Percentiles rank a stretch among this genome's conserved stretches.
Conservation (phyloP, 2,797 vertebrate species). For the Discoglossus pictus region DNA sequence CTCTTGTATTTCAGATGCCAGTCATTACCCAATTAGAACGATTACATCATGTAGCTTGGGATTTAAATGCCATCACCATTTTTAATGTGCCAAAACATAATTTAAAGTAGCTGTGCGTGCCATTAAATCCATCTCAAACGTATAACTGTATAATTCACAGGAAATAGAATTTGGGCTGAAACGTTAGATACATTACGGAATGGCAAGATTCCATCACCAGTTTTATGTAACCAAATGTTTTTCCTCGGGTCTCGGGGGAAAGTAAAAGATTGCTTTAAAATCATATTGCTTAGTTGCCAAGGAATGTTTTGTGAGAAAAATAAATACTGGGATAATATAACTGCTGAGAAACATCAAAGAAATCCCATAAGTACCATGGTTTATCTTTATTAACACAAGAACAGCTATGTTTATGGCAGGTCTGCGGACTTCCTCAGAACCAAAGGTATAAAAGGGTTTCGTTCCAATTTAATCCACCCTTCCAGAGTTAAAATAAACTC, state of each 20-base stretch:
- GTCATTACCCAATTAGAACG: too few relatives aligned
- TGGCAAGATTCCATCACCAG: conserved; percentile 33
- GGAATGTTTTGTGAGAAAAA: conserved; percentile 51
- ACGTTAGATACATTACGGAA: conserved; percentile 21
- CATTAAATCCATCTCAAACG: not conserved
- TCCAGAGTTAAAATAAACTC: conserved; percentile 9
- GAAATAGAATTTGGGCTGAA: conserved; percentile 6
- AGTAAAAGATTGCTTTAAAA: conserved; percentile 46
- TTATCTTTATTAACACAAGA: conserved; percentile 48
- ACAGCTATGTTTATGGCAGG: conserved; percentile 6
- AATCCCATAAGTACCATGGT: conserved; percentile 41
- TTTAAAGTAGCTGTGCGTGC: too few relatives aligned
- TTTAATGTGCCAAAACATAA: too few relatives aligned
- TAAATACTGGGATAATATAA: conserved; percentile 48
- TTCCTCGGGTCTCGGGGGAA: conserved; percentile 42
- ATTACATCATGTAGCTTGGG: too few relatives aligned
- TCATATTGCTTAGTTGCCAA: conserved; percentile 47
- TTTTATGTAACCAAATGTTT: conserved; percentile 41
- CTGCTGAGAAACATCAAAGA: conserved; percentile 50
- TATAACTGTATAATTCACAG: conserved; percentile 8
- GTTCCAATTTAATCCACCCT: not conserved
- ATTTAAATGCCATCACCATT: too few relatives aligned
- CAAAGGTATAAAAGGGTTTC: conserved; percentile 12
- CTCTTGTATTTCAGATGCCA: too few relatives aligned
- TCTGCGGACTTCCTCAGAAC: not conserved